phyloP scores from a whole-genome alignment of 2,888 invertebrate genomes.

The Andrena flavipes region DNA sequence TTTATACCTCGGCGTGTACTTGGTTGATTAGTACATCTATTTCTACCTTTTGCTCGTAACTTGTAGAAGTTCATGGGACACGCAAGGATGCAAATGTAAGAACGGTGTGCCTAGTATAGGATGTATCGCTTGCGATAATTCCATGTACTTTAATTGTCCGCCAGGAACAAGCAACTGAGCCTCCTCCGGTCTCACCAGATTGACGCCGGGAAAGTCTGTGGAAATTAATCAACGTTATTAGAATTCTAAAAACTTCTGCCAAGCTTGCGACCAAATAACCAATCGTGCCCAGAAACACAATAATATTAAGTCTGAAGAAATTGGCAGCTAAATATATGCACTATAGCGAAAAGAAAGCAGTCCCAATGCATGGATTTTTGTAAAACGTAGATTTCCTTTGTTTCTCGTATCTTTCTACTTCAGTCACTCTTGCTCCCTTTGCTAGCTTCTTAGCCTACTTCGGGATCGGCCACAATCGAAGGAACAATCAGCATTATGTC shows the following conservation, averaged over 20 bases:
- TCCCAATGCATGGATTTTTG: not conserved
- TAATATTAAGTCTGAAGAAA: not conserved
- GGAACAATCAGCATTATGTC: slow-evolving; percentile 76
- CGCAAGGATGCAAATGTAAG: slow-evolving; percentile 81
- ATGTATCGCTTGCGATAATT: slow-evolving; percentile 82
- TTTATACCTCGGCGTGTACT: not conserved
- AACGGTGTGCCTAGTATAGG: slow-evolving; percentile 80
- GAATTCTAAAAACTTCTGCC: too few relatives aligned
- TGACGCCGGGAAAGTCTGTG: slow-evolving; percentile 80
- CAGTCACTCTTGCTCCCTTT: slow-evolving; percentile 44
- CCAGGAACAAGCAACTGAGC: slow-evolving; percentile 73
- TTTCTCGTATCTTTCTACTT: slow-evolving; percentile 47
- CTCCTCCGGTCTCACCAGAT: slow-evolving; percentile 77
- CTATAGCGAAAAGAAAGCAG: not conserved
- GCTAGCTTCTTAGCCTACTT: slow-evolving; percentile 76
- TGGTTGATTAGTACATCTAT: not conserved
- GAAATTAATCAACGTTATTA: slow-evolving; percentile 20
- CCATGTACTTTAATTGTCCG: slow-evolving; percentile 74
- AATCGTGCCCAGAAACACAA: too few relatives aligned
- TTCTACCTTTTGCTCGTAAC: slow-evolving; percentile 77
- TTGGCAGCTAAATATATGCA: not conserved
- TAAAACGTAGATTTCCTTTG: slow-evolving; percentile 46
- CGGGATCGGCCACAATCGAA: slow-evolving; percentile 66
- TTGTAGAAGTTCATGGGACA: slow-evolving; percentile 77
- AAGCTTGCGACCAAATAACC: too few relatives aligned